Conservation (phyloP, 2,888 invertebrate species). For the Pyrrhosoma nymphula region DNA sequence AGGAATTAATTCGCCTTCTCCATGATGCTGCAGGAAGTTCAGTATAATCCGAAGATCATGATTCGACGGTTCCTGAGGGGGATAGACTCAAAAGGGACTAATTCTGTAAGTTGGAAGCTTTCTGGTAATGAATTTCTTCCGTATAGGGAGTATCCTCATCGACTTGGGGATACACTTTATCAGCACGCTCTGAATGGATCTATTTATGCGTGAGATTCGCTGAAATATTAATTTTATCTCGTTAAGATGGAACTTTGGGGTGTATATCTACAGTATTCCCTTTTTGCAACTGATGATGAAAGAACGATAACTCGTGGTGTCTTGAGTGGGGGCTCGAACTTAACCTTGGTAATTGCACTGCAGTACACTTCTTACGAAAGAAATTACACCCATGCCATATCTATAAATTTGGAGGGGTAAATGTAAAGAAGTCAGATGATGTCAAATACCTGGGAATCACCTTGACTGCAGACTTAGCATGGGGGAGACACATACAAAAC, state of each 20-base stretch:
- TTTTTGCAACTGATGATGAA: too few species aligned
- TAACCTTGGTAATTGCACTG: too few species aligned
- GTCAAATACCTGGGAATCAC: too few species aligned
- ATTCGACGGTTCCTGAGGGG: conserved; percentile 9
- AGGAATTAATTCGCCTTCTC: conserved; percentile 51
- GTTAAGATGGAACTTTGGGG: too few species aligned
- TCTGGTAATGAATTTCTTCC: conserved; percentile 27
- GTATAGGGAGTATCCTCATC: neutral
- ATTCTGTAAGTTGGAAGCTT: neutral
- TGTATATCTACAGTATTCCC: neutral
- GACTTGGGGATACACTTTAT: neutral
- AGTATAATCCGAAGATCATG: neutral
- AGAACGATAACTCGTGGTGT: too few species aligned
- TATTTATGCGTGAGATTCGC: neutral
- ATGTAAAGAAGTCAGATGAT: too few species aligned
- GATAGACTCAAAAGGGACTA: conserved; percentile 6
- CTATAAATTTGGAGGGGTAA: too few species aligned
- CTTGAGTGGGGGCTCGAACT: too few species aligned
- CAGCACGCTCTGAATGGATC: neutral
- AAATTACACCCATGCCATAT: too few species aligned
- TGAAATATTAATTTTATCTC: neutral
- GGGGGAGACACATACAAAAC: too few species aligned
- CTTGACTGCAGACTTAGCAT: too few species aligned
- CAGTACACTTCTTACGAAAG: too few species aligned
- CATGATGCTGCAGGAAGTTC: neutral